Base-by-base conservation (phyloP, 1,140 invertebrate genomes). In the Cheumatopsyche charites region DNA sequence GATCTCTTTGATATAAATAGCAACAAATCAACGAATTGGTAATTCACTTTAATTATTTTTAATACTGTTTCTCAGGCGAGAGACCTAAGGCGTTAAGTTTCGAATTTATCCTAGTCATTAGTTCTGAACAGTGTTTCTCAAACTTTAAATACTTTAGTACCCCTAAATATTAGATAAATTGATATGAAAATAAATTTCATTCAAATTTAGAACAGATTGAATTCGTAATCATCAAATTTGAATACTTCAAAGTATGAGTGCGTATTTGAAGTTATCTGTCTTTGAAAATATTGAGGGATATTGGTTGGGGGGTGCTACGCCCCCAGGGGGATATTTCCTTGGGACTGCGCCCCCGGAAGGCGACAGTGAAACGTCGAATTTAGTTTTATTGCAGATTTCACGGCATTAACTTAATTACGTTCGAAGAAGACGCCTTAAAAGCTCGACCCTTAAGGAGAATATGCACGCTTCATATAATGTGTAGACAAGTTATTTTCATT, bases 361-460 rank as follows among this genome's bases (percentile, higher is more conserved):
- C 29, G 29, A 4, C 29, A 15, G n/a, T 42, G 41, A 63, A 63
- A 43, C 15, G 62, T 63, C 62, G 62, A 63, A 63, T 63, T 63
- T 42, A 43, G 29, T 63, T 63, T 63, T 63, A 63, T 63, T 63
- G 41, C 62, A 63, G 29, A 63, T 63, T 63, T 63, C 41, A 63
- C 62, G 62, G 19, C 29, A 42, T 41, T 42, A 63, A 63, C 41
- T 63, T 63, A 63, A 63, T 63, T 63, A 63, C 17, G n/a, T 19
- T 63, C 41, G 19, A 63, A 63, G 29, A 41, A 9, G 62, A 43
- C 62, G 62, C 62, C 62, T 63, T 43, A 58, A 58, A 58, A 58
- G 55, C 55, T 58, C 55, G 55, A 25, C 21, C 21, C 21, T 19
- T 36, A 9, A 36, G 29, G 29, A 4, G 29, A 36, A 36, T 36